Evolutionary conservation across 2,113 vertebrate species (phyloP), one percentile per base, ranked within the genome.

Genomic region (Chloropsis hardwickii): DNA sequence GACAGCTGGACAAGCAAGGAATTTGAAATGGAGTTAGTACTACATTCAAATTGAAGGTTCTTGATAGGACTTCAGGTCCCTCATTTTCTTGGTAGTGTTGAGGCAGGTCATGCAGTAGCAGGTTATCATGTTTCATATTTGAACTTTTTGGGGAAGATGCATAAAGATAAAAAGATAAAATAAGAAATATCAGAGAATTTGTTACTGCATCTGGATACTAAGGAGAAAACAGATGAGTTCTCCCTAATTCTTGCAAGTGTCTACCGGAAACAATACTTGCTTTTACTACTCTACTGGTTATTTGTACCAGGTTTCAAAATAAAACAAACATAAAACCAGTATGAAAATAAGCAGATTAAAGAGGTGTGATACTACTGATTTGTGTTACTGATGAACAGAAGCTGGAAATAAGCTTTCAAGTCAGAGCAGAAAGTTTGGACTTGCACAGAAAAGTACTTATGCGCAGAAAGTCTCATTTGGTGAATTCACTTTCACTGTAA

Each of bases 21-120:
- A 76, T 90, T 95, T 92, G 96, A 31, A 94, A 64, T 1, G 95
- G 96, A 31, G 88, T 97, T 91, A 96, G 85, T 73, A 96, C 2
- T 40, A 93, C 37, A 14, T 95, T 92, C 1, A 48, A 96, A 82
- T 95, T 83, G 50, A 94, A 96, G 21, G 88, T 95, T 83, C 94
- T 85, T 15, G 91, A 93, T 35, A 97, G 58, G 19, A 44, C 23
- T 62, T 92, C 86, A 19, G 69, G 64, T 39, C 96, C 94, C 39
- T 97, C 91, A 10, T 28, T 95, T 83, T 96, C 86, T 77, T 88
- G 84, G 33, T 95, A 94, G 44, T 92, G 92, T 72, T 53, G 71
- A 21, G 90, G 72, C 73, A 95, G 64, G 60, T 93, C 48, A 10
- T 88, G 81, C 27, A 92, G 66, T 12, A 97, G 69, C 44, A 92